Evolutionary conservation across 2,113 vertebrate genomes (phyloP).

Genomic region (Odocoileus hemionus): DNA sequence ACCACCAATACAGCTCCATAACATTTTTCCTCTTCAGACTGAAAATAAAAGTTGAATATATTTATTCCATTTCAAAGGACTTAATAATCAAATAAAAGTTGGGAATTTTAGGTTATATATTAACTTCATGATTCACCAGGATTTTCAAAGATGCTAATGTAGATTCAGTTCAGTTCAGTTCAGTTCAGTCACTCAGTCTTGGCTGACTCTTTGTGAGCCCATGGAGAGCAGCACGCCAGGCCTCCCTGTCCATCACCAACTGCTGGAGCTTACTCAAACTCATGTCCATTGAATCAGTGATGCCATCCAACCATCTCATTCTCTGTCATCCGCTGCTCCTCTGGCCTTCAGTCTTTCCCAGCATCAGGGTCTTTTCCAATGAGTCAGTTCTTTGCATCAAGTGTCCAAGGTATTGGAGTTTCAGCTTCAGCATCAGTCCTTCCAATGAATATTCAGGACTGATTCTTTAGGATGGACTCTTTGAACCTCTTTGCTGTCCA

Average conservation of each 20-base stretch:
- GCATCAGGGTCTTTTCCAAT: not conserved
- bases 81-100: not conserved
- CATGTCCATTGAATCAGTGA: not conserved
- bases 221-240: rapidly evolving
- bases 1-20: not conserved
- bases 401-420: not conserved
- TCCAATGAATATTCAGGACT: not conserved
- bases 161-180: not conserved
- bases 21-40: not conserved
- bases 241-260: not conserved
- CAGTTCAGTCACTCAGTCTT: not conserved
- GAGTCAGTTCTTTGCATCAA: not conserved
- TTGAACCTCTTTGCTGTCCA: not conserved
- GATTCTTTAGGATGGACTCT: not conserved
- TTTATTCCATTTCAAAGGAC: not conserved
- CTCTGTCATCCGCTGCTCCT: not conserved
- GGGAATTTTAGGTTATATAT: not conserved
- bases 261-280: not conserved
- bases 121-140: not conserved
- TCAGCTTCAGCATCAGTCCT: not conserved
- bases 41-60: not conserved
- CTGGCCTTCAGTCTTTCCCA: not conserved
- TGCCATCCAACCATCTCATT: not conserved
- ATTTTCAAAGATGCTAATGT: not conserved
- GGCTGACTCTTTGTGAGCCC: not conserved